Evolutionary conservation across 1,140 invertebrate species (phyloP), one percentile per base, ranked within the genome.

Genomic region (Pseudachorutes palmiensis): DNA sequence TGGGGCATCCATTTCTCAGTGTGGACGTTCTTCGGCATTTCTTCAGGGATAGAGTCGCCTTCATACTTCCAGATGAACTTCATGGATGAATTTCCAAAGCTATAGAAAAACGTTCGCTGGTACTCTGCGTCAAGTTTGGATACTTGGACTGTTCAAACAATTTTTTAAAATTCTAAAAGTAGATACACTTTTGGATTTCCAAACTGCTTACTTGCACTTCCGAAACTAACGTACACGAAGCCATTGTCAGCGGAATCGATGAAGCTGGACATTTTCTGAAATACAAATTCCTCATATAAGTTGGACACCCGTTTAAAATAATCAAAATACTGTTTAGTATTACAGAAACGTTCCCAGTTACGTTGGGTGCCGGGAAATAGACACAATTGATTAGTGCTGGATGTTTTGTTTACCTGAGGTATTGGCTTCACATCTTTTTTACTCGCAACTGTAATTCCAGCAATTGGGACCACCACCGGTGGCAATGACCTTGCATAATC

Each of bases 51-150:
- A 5, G 5, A 80, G 24, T 82, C 83, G 1, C 82, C 85, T 72
- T 89, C 87, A 77, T 86, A 89, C 77, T 89, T 90, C 88, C 88
- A 90, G 0, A 90, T 76, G 29, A 90, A 85, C 74, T 83, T 82
- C 78, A 65, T 86, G 81, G 36, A 83, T 81, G 1, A 75, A 67
- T 81, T 77, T 36, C 80, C 76, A 65, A 87, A 82, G 29, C 80
- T 81, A 68, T 81, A 76, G 28, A 83, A 79, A 41, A 86, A 78
- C 1, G 75, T 78, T 64, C 80, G 67, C 24, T 78, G 67, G 32
- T 79, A 72, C 12, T 77, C 74, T 57, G 70, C 65, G 0, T 79
- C 73, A 0, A 84, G 73, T 60, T 78, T 74, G 33, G 79, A 76
- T 2, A 78, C 74, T 67, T 80, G 78, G 57, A 83, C 76, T 32